A percentile compares a stretch with the other conserved stretches of the same genome.
These are phyloP conservation scores for Loriculus beryllinus DNA, from an alignment of 2,797 vertebrate species.

Conservation along the genomic window DNA sequence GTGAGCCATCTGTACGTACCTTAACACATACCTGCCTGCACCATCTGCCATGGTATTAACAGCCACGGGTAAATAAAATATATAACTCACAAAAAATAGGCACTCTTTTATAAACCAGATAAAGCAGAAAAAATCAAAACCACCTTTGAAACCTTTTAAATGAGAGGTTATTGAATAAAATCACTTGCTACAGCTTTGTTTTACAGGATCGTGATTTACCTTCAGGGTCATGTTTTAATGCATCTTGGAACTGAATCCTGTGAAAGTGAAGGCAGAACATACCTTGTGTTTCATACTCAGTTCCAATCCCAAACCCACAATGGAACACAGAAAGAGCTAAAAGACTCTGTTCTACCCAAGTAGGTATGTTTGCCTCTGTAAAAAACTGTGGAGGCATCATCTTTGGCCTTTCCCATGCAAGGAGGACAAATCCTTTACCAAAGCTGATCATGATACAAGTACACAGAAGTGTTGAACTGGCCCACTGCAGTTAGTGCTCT, in stretches of 20 bases:
- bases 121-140: accelerated
- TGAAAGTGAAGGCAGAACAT: not conserved
- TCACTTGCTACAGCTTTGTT: not conserved
- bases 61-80: not conserved
- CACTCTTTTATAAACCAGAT: not conserved
- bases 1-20: conserved; percentile 25
- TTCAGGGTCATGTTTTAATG: not conserved
- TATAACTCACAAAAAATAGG: not conserved
- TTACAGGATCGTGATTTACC: not conserved
- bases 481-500: not conserved
- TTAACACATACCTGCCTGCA: conserved; percentile 1
- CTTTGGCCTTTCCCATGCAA: not conserved
- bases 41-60: conserved; percentile 26
- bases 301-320: not conserved
- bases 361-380: not conserved
- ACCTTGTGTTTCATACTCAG: not conserved
- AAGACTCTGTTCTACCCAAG: not conserved
- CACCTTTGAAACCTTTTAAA: not conserved
- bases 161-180: not conserved
- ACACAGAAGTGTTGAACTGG: not conserved
- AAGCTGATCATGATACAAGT: not conserved
- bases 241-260: not conserved
- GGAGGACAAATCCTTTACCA: not conserved
- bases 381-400: not conserved
- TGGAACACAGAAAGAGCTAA: not conserved